A percentile compares a stretch with the other conserved stretches of the same genome.
These are phyloP conservation scores for Pyxicephalus adspersus DNA, from an alignment of 2,113 vertebrate species.

Conservation along the genomic window DNA sequence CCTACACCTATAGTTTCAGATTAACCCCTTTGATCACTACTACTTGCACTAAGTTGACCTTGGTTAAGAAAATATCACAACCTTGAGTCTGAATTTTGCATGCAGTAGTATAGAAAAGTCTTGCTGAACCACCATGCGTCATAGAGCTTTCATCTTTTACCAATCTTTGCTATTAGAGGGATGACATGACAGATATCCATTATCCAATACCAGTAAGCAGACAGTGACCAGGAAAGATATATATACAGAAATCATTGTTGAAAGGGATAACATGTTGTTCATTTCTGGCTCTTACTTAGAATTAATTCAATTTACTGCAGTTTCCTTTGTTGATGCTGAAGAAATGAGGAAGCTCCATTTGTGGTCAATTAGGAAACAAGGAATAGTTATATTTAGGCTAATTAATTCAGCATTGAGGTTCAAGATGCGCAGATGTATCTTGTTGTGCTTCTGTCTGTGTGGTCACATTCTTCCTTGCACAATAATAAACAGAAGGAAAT, in stretches of 20 bases:
- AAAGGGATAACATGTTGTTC: constrained; percentile 36
- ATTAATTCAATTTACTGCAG: constrained; percentile 48
- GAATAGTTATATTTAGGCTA: constrained; percentile 46
- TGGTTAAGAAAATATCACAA: no score
- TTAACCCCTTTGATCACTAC: no score
- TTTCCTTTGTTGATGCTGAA: constrained; percentile 23
- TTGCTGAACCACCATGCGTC: neutral
- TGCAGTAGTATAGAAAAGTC: neutral
- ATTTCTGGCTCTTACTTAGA: constrained; percentile 18
- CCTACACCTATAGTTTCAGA: no score
- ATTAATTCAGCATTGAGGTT: constrained; percentile 45
- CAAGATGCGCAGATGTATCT: constrained; percentile 48
- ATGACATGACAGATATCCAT: constrained; percentile 30
- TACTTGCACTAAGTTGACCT: no score
- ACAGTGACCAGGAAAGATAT: constrained; percentile 26
- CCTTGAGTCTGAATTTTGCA: neutral
- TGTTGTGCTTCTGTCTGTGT: constrained; percentile 44
- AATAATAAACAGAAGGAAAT: constrained; percentile 41
- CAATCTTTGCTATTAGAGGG: neutral
- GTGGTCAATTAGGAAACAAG: constrained; percentile 53
- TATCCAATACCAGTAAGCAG: constrained; percentile 25
- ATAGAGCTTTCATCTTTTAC: neutral
- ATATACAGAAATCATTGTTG: constrained; percentile 21
- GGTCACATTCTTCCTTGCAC: constrained; percentile 39
- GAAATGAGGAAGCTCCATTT: constrained; percentile 38